Evolutionary conservation across 1,140 invertebrate species (phyloP).

Genomic region (Neodiprion pinetum): DNA sequence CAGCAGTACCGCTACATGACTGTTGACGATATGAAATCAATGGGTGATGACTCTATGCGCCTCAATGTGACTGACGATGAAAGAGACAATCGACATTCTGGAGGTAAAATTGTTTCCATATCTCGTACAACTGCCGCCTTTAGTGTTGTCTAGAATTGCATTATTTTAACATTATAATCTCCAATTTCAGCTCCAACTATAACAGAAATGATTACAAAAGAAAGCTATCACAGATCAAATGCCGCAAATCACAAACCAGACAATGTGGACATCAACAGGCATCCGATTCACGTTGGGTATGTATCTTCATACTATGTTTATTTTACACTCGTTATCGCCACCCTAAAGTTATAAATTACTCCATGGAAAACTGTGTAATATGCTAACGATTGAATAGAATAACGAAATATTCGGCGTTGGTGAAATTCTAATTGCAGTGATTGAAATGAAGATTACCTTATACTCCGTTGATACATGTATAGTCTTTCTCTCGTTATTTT

Average conservation of each 20-base stretch:
- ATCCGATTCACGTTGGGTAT: constrained; percentile 88
- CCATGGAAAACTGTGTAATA: too few relatives aligned
- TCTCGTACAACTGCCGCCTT: neutral
- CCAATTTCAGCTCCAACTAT: constrained; percentile 50
- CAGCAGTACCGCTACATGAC: constrained; percentile 90
- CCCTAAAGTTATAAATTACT: too few relatives aligned
- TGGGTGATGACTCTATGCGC: constrained; percentile 79
- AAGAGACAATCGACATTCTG: constrained; percentile 61
- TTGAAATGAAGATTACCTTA: too few relatives aligned
- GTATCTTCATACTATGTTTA: constrained; percentile 45
- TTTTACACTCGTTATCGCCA: neutral
- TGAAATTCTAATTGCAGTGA: too few relatives aligned
- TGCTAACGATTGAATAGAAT: too few relatives aligned
- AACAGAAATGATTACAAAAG: constrained; percentile 61
- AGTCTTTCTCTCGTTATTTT: too few relatives aligned
- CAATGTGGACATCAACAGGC: constrained; percentile 86
- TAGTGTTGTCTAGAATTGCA: constrained; percentile 8
- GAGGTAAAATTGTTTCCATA: constrained; percentile 42
- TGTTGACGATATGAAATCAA: constrained; percentile 82
- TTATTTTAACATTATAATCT: constrained; percentile 17
- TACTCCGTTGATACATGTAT: too few relatives aligned
- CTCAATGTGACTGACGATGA: constrained; percentile 79
- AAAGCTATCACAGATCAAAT: constrained; percentile 59
- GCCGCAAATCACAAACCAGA: constrained; percentile 74
- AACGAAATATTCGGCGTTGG: too few relatives aligned